Percentiles rank a stretch among this genome's conserved stretches.
These are phyloP conservation scores for Platyrinchus mystaceus DNA, from an alignment of 2,797 vertebrate genomes.

Conservation along the genomic window DNA sequence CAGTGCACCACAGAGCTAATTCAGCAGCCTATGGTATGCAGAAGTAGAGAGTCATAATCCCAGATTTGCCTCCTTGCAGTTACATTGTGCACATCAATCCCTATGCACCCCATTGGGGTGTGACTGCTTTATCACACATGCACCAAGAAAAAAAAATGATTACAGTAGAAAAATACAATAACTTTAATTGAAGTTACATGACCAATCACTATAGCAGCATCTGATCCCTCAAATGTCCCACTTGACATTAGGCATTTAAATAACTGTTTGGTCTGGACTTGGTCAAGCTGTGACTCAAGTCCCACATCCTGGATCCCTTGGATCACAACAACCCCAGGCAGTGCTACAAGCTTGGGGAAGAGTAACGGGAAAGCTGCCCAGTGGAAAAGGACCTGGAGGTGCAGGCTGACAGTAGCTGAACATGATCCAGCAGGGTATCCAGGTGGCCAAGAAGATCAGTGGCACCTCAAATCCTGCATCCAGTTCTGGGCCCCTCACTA, in stretches of 20 bases:
- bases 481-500: fast-evolving
- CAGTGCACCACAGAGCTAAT: background rate
- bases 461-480: background rate
- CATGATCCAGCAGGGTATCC: background rate
- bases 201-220: background rate
- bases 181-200: background rate
- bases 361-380: background rate
- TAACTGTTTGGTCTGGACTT: background rate
- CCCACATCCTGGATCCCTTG: background rate
- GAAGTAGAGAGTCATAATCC: background rate
- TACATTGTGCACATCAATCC: background rate
- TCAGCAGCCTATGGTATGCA: background rate
- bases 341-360: background rate
- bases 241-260: background rate
- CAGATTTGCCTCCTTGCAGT: background rate
- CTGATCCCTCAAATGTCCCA: background rate
- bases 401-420: background rate
- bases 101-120: fast-evolving
- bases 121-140: background rate
- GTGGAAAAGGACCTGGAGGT: background rate
- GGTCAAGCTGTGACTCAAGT: background rate
- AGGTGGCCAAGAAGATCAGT: background rate
- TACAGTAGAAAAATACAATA: background rate
- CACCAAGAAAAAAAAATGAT: background rate
- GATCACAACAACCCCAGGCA: background rate